Base-by-base conservation (phyloP, 2,113 vertebrate genomes). In the Edolisoma coerulescens region DNA sequence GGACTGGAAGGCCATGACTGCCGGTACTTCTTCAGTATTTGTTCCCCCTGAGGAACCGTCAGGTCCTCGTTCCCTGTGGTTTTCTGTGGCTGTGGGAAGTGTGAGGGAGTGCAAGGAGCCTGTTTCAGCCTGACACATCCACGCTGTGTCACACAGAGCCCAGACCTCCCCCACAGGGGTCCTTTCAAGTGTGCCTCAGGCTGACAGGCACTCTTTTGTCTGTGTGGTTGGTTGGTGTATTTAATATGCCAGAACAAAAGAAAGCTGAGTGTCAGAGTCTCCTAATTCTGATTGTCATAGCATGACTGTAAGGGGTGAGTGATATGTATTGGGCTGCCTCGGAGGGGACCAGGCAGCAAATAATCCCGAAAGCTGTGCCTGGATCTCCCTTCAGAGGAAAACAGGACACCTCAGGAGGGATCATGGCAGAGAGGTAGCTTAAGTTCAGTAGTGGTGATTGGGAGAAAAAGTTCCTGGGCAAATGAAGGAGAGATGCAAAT, bases 241-340 rank as follows among this genome's bases (percentile, higher is more conserved):
- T 89, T 83, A 74, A 10, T 47, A 24, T 59, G 27, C 27, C 35
- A 68, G 27, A 52, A 45, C 18, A 39, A 85, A 87, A 75, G 39
- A 59, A 73, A 52, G n/a, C 22, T 16, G 26, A 56, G 30, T 68
- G 33, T 84, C 39, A 47, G 13, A 15, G 30, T 33, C 4, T 30
- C 4, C 0, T 56, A 49, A 56, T 71, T 67, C 49, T 64, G 30
- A 32, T 52, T 63, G 41, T 71, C 50, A 13, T 10, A 68, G 23
- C 27, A 7, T 60, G 75, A 23, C 24, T 41, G 17, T 37, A 19
- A 87, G 30, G 30, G 8, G 11, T 56, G 24, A 65, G 24, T n/a
- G 35, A 18, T 76, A 23, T 0, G 1, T 59, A 13, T 60, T 0
- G 0, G 11, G 16, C 53, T 83, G 57, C 32, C 83, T 44, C 8